Base-by-base conservation (phyloP, 1,140 invertebrate species). In the Brachionus plicatilis region DNA sequence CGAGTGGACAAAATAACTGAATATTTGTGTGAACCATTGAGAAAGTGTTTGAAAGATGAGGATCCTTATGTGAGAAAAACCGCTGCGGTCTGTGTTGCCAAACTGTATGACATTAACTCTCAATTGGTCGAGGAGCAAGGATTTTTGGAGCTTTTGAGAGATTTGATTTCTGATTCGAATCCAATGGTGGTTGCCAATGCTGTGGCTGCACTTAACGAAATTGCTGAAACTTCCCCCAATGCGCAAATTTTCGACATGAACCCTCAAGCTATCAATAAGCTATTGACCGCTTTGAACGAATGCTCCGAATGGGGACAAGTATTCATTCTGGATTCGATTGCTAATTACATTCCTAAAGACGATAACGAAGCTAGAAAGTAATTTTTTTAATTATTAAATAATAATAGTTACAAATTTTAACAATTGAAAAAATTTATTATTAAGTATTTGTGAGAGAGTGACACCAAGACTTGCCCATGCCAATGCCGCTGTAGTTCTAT, bases 101-200 rank as follows among this genome's bases (percentile, higher is more conserved):
- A 99, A 89, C 91, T 99, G 80, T 97, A 99, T 90, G 97, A 99
- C 89, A 99, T 99, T 87, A 99, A 98, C 87, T 94, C 97, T 11
- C 94, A 94, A 86, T 93, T 99, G 88, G 98, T 99, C 5, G 96
- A 98, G 90, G 96, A 98, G 87, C 95, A 99, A 92, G 98, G 97
- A 12, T 99, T 99, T 89, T 91, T 99, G 50, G 97, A 99, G 90
- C 95, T 97, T 86, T 90, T 99, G 12, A 97, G 96, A 84, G 97
- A 99, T 90, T 90, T 99, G 45, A 90, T 99, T 8, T 98, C 96
- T 27, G 98, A 99, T 90, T 99, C 97, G 0, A 99, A 99, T 91
- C 98, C 98, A n/a, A 99, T 99, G 98, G 97, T 94, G 29, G 97
- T 99, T 17, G 97, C 98, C 14, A 99, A 99, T 91, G 97, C 98